Evolutionary conservation across 2,888 invertebrate genomes (phyloP), one percentile per base, ranked within the genome.

Genomic region (Malachius bipustulatus): DNA sequence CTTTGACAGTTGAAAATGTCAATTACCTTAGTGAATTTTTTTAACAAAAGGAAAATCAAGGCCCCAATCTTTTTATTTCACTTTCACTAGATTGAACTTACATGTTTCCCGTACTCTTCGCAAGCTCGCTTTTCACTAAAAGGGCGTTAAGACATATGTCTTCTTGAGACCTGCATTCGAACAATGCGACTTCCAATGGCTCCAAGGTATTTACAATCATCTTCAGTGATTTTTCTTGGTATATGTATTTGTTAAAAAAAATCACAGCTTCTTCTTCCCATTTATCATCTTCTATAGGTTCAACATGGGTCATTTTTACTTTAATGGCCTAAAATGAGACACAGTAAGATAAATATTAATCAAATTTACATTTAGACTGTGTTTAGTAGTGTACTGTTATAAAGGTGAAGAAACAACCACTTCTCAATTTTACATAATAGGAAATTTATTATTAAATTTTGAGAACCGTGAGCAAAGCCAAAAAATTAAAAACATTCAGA

Each of bases 101-200:
- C 71, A 62, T 55, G 29, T 53, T 48, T 1, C 73, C 75, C 3
- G 62, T 67, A 32, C 70, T 66, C 9, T 50, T 36, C 1, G 70
- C 75, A 14, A 66, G 56, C 1, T 62, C 60, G 12, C 63, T 56
- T 6, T 59, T 54, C 1, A 73, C 71, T 38, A 78, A 49, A 24
- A 63, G 38, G 0, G 67, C 63, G 47, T 71, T 74, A 2, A 78
- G 50, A 45, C 71, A 73, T 2, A 60, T 41, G 24, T 65, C 62
- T 2, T 54, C 48, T 2, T 52, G 42, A 4, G 52, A 49, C 39
- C 49, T 48, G 26, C 48, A 38, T 32, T 64, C 56, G 42, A 64
- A 66, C 14, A 73, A 41, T 0, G 60, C 55, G 1, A 70, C 66
- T 37, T 58, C 53, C 8, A 59, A 54, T 26, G 49, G 49, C 4